Percentiles rank a stretch among this genome's conserved stretches.
Conservation (phyloP, 2,797 vertebrate species). For the Remorina albescens region DNA sequence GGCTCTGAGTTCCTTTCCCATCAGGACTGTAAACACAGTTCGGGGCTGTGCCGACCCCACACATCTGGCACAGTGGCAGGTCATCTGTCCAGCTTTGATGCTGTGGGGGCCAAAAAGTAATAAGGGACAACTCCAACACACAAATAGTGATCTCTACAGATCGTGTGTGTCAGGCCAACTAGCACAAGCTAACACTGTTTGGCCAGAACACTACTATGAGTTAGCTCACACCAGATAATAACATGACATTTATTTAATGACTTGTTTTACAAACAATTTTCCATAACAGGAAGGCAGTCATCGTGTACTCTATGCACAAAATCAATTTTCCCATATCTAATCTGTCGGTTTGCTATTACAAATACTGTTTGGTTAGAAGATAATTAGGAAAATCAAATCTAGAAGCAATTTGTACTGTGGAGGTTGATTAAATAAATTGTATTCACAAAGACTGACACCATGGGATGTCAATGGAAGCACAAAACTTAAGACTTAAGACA, state of each 20-base stretch:
- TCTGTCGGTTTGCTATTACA: neutral
- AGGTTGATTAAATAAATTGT: neutral
- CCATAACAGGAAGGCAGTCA: too few relatives aligned
- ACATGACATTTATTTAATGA: too few relatives aligned
- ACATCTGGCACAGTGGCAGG: conserved; percentile 94
- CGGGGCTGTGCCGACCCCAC: conserved; percentile 92
- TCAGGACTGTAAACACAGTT: conserved; percentile 92
- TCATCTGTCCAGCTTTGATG: conserved; percentile 98
- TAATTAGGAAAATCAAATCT: neutral
- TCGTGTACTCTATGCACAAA: too few relatives aligned
- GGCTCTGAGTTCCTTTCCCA: conserved; percentile 89
- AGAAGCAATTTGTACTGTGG: too few relatives aligned
- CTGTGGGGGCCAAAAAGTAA: conserved; percentile 66
- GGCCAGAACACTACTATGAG: neutral
- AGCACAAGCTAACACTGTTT: neutral
- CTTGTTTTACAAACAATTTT: too few relatives aligned
- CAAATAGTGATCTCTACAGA: neutral
- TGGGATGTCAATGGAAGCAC: accelerated
- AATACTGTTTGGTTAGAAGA: neutral
- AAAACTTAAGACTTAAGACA: neutral
- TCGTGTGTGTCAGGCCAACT: neutral
- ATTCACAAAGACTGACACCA: neutral
- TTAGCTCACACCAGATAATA: neutral
- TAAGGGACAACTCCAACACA: neutral
- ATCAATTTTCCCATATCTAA: neutral